Base-by-base conservation (phyloP, 30 jellyfish, hydroid and myxozoan species). In the Turritopsis rubra region DNA sequence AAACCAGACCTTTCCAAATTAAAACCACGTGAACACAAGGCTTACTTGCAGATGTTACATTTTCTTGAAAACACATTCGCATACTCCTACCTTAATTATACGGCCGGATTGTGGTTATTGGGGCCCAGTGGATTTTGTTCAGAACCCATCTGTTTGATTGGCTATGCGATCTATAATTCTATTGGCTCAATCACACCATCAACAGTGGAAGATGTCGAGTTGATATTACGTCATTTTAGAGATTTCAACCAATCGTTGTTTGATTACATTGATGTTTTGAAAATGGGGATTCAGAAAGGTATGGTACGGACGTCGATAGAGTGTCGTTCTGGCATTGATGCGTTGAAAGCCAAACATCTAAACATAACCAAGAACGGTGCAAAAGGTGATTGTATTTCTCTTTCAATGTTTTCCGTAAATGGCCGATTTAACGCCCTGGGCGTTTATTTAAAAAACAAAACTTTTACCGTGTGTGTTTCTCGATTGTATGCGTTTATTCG, bases 1-100 rank as follows among this genome's bases (percentile, higher is more conserved):
- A 91, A 91, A 54, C 95, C 84, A 65, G 85, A 91, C 54, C 82
- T 85, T 8, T 30, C 89, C 29, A 66, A 80, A 25, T 77, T 91
- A 72, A 91, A 87, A 83, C 95, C 98, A 68, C 72, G 98, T 17
- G 98, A 91, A 76, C 95, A 83, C 90, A 91, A 91, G 54, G 95
- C 96, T 17, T 85, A 87, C 65, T 75, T 91, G 75, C 94, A 85
- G 65, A 91, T 85, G 26, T 75, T 65, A 68, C 98, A 91, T 81
- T 91, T 87, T 86, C 73, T 91, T 82, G 88, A 91, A 77, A 87
- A 87, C 72, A 85, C 85, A 84, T 91, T 83, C 79, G 98, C 96
- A 17, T 66, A 24, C 24, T 92, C 96, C 7, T 86, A 79, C 72
- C 91, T 87, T 21, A 91, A 91, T 71, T 91, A 87, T 80, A 80